Conservation (phyloP, 2,888 invertebrate species). For the Caenorhabditis parvicauda region DNA sequence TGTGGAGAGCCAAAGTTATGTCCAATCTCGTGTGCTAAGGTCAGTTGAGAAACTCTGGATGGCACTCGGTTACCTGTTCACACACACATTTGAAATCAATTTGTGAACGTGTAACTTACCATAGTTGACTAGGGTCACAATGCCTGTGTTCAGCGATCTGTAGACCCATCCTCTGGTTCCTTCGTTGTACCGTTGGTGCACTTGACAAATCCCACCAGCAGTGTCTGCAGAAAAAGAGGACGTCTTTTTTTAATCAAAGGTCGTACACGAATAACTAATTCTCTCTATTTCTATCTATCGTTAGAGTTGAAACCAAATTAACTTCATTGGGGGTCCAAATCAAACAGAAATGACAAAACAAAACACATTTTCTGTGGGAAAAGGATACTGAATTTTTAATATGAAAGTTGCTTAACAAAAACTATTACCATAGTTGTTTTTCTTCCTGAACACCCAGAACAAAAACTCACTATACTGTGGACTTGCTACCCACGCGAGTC, state of each 20-base stretch:
- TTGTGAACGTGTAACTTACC: no score
- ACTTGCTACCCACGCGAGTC: slow-evolving; percentile 97
- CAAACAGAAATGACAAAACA: not conserved
- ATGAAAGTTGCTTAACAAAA: no score
- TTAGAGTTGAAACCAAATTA: no score
- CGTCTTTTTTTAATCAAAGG: no score
- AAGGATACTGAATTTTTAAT: slow-evolving; percentile 2
- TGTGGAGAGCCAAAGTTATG: slow-evolving; percentile 95
- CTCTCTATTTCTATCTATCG: no score
- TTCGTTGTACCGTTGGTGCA: slow-evolving; percentile 90
- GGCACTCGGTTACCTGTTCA: slow-evolving; percentile 84
- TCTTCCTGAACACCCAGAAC: not conserved
- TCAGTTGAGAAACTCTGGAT: slow-evolving; percentile 93
- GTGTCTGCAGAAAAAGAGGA: slow-evolving; percentile 79
- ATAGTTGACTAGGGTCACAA: slow-evolving; percentile 97
- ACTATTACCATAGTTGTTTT: no score
- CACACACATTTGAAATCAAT: no score
- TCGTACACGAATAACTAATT: no score
- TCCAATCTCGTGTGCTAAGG: slow-evolving; percentile 96
- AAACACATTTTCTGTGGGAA: not conserved
- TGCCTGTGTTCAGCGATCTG: slow-evolving; percentile 93
- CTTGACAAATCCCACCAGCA: slow-evolving; percentile 97
- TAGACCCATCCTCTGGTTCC: slow-evolving; percentile 84
- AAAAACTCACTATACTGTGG: slow-evolving; percentile 71
- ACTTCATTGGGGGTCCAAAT: no score